Evolutionary conservation across 1,140 invertebrate genomes (phyloP), one percentile per base, ranked within the genome.

Genomic region (Drosophila asahinai): DNA sequence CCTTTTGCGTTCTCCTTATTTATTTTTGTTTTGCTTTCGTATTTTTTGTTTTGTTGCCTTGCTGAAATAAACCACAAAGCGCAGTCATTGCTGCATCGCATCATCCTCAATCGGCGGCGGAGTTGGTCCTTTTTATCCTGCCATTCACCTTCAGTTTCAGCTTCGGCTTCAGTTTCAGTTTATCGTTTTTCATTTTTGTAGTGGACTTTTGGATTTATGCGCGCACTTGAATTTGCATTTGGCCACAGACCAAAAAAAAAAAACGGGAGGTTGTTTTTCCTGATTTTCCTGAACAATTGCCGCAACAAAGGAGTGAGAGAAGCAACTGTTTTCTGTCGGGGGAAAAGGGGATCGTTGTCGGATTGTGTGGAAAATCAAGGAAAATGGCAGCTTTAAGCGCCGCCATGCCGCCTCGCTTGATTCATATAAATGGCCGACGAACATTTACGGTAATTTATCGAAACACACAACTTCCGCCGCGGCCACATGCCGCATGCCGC

Each of bases 151-250:
- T 48, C 59, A 58, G 52, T 36, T 33, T 65, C 72, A 72, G 52
- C 27, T 61, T 38, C 52, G 33, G 47, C 40, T 63, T 48, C 59
- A 58, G 52, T 36, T 33, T 65, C 72, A 72, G 52, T 66, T 76
- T 58, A 75, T 68, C 68, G 71, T 79, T 76, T 83, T 83, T 76
- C 83, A 80, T 82, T 83, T 83, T 51, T 84, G 60, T 74, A 80
- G 77, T 77, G 73, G 77, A 77, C 81, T 84, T 84, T 74, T 65
- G 83, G 83, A 87, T 86, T 86, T 87, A 83, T 86, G 83, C 76
- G 83, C 83, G 49, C 83, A 83, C 83, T 86, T 87, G 80, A 86
- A 86, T 86, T 87, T 86, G 83, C 83, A 86, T 87, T 89, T 89
- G 84, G 78, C 63, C 81, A 68, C 81, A 81, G 54, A 58, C 57